These are phyloP conservation scores for Crotophaga sulcirostris DNA, from an alignment of 2,113 vertebrate genomes.

Conservation along the genomic window DNA sequence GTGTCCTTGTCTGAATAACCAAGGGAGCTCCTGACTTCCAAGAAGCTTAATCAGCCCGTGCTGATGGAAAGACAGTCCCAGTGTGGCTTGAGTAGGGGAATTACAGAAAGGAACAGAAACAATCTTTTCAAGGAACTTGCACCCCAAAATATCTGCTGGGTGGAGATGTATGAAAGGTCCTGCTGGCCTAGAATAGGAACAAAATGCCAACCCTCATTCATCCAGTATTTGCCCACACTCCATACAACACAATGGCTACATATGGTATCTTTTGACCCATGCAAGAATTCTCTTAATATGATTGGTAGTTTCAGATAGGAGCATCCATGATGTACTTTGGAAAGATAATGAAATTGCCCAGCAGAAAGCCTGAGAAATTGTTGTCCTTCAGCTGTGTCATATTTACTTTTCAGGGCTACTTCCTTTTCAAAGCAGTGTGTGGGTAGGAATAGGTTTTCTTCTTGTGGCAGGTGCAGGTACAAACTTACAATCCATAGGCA, in stretches of 20 bases:
- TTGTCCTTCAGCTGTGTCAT: constrained; percentile 18
- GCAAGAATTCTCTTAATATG: not conserved
- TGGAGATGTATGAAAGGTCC: not conserved
- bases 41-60: not conserved
- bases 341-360: constrained; percentile 30
- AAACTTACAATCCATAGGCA: not conserved
- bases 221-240: not conserved
- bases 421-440: not conserved
- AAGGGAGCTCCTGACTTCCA: not conserved
- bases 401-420: constrained; percentile 6
- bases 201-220: not conserved
- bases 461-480: not conserved
- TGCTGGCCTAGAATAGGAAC: not conserved
- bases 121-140: not conserved
- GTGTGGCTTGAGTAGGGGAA: not conserved
- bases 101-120: not conserved
- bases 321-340: not conserved
- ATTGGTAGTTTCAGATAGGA: not conserved
- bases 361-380: not conserved
- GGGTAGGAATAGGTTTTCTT: not conserved
- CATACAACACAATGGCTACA: not conserved
- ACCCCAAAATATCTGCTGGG: not conserved
- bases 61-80: not conserved
- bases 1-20: not conserved
- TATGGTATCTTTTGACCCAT: not conserved